Evolutionary conservation across 2,113 vertebrate species (phyloP), one percentile per base, ranked within the genome.

Genomic region (Falco punctatus): DNA sequence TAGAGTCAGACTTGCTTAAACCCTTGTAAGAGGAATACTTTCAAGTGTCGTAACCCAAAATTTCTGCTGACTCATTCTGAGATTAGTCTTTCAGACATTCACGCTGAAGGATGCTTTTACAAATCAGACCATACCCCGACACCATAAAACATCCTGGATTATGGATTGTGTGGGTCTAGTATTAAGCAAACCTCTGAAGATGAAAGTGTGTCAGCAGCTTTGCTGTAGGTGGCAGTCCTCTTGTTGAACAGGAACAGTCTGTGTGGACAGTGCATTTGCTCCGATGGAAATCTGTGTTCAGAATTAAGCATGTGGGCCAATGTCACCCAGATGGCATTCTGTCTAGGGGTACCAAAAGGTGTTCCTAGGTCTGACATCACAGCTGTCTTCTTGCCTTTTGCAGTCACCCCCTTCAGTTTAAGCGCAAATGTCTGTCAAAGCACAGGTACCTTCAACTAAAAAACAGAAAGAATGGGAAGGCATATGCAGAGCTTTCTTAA

Each of bases 61-160:
- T 58, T 77, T 61, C 67, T 77, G 44, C 44, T 23, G 38, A 38
- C 38, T 38, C 38, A 38, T 38, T 38, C 38, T 38, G 44, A 65
- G 12, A 61, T 75, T 33, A 15, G 49, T 28, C 54, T 70, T 70
- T 33, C 13, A 21, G 6, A 21, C 10, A 4, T 26, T 42, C 9
- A 16, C 13, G 7, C 46, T 48, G 32, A 75, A 55, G 28, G 24
- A 24, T 44, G n/a, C 28, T 42, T 33, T 58, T 75, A 21, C 14
- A 74, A 35, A 10, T 21, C 18, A 28, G 24, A 20, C 15, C 0
- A 1, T 32, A 35, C 4, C 15, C 2, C 1, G 18, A 12, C 14
- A 7, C 17, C 0, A 0, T 33, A 16, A 33, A 6, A 0, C 15
- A 13, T 54, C 27, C 49, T 58, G 44, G 23, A 5, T 30, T 72